These are phyloP conservation scores for Notospermus geniculatus DNA, from an alignment of 1,140 invertebrate genomes.

Conservation along the genomic window DNA sequence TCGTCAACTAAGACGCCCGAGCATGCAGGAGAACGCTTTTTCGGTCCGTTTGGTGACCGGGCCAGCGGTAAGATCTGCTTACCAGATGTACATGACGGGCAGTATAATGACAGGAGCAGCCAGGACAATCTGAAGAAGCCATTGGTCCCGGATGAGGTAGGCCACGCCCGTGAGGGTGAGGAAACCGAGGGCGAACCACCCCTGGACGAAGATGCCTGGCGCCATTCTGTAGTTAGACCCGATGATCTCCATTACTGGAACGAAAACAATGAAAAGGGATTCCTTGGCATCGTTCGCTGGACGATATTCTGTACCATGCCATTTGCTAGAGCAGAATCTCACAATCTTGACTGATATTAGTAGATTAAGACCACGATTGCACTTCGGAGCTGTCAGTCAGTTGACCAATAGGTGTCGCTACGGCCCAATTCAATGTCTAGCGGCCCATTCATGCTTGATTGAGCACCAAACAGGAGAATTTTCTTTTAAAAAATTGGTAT, in stretches of 20 bases:
- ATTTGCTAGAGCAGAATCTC: not conserved
- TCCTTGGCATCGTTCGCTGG: not conserved
- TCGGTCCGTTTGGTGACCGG: too few species aligned
- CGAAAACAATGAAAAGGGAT: not conserved
- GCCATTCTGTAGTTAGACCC: conserved; percentile 1
- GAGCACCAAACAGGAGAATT: too few species aligned
- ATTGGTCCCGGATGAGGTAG: conserved; percentile 7
- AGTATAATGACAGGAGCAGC: not conserved
- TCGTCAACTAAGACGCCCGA: too few species aligned
- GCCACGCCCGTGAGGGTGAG: not conserved
- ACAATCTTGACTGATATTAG: not conserved
- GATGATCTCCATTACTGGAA: conserved; percentile 11
- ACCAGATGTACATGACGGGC: too few species aligned
- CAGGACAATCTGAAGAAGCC: not conserved
- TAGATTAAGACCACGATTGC: not conserved
- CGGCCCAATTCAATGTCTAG: too few species aligned
- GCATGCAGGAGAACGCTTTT: too few species aligned
- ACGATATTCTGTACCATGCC: not conserved
- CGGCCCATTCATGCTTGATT: too few species aligned
- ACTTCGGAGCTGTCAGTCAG: too few species aligned
- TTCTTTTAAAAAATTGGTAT: too few species aligned
- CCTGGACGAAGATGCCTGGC: conserved; percentile 10
- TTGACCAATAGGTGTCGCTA: too few species aligned
- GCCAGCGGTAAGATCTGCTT: too few species aligned
- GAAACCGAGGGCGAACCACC: conserved; percentile 13